A percentile compares a stretch with the other conserved stretches of the same genome.
Evolutionary conservation across 2,888 invertebrate species (phyloP).

Genomic region (Drosophila subquinaria): DNA sequence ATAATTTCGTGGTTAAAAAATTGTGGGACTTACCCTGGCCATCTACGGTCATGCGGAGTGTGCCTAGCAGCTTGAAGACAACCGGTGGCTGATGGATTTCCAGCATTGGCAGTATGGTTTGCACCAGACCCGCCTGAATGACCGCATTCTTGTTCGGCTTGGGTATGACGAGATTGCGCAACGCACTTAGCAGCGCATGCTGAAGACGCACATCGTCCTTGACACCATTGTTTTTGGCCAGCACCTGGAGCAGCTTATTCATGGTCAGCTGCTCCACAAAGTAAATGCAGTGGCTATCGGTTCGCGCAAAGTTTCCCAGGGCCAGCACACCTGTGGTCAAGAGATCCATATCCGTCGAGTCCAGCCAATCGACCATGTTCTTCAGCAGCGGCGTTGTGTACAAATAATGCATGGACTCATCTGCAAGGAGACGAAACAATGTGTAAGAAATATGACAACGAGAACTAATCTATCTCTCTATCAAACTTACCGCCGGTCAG

Average conservation of each 20-base stretch:
- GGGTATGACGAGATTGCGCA: slow-evolving; percentile 92
- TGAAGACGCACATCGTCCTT: slow-evolving; percentile 88
- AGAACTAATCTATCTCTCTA: not conserved
- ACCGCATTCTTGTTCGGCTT: slow-evolving; percentile 91
- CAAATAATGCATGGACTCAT: slow-evolving; percentile 94
- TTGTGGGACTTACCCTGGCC: slow-evolving; percentile 89
- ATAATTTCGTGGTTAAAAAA: not conserved
- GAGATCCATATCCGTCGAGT: slow-evolving; percentile 90
- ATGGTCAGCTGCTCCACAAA: slow-evolving; percentile 93
- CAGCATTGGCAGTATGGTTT: slow-evolving; percentile 90
- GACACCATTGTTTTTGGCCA: slow-evolving; percentile 87
- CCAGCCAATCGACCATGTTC: slow-evolving; percentile 91
- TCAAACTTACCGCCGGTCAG: slow-evolving; percentile 91
- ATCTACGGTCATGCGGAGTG: slow-evolving; percentile 94
- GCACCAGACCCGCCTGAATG: slow-evolving; percentile 90
- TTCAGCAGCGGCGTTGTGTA: slow-evolving; percentile 90
- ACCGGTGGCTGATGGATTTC: slow-evolving; percentile 91
- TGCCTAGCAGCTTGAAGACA: slow-evolving; percentile 94
- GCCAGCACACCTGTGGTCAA: slow-evolving; percentile 94
- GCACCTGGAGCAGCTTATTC: slow-evolving; percentile 88
- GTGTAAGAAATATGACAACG: not conserved
- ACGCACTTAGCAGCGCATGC: slow-evolving; percentile 88
- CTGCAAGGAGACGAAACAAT: slow-evolving; percentile 85
- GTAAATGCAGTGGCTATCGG: slow-evolving; percentile 92
- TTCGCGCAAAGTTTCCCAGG: slow-evolving; percentile 95